These are phyloP conservation scores for Luperina testacea DNA, from an alignment of 2,888 invertebrate genomes.

Conservation along the genomic window DNA sequence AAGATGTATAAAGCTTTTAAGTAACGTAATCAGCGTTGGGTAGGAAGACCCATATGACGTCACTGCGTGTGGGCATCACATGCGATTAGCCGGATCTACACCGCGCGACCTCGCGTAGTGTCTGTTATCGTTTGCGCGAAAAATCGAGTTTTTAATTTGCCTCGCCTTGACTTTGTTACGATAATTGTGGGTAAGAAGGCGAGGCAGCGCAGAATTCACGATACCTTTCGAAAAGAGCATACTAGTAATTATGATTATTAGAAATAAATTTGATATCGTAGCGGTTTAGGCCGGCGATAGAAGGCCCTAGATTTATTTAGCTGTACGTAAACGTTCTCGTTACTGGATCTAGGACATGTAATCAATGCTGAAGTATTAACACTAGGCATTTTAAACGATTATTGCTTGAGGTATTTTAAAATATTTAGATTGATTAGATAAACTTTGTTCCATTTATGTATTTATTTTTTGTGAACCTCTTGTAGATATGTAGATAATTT, in stretches of 20 bases:
- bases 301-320: slow-evolving; percentile 34
- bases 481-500: slow-evolving; percentile 11
- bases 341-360: slow-evolving; percentile 51
- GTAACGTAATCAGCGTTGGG: slow-evolving; percentile 49
- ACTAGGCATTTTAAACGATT: slow-evolving; percentile 32
- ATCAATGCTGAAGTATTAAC: slow-evolving; percentile 34
- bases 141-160: slow-evolving; percentile 61
- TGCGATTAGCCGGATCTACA: slow-evolving; percentile 61
- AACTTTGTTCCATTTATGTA: slow-evolving; percentile 30
- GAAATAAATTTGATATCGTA: slow-evolving; percentile 27
- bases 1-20: slow-evolving; percentile 50
- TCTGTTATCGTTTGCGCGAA: slow-evolving; percentile 64
- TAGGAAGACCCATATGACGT: slow-evolving; percentile 66
- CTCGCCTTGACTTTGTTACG: slow-evolving; percentile 63
- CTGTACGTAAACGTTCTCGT: slow-evolving; percentile 23
- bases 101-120: slow-evolving; percentile 56
- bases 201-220: slow-evolving; percentile 39
- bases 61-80: slow-evolving; percentile 58
- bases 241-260: slow-evolving; percentile 36
- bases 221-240: slow-evolving; percentile 52
- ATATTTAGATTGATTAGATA: slow-evolving; percentile 55
- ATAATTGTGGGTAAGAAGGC: slow-evolving; percentile 58
- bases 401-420: slow-evolving; percentile 14
- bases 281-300: not conserved
- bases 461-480: slow-evolving; percentile 14